Evolutionary conservation across 2,113 vertebrate genomes (phyloP), one percentile per base, ranked within the genome.

Genomic region (Centropus bengalensis): DNA sequence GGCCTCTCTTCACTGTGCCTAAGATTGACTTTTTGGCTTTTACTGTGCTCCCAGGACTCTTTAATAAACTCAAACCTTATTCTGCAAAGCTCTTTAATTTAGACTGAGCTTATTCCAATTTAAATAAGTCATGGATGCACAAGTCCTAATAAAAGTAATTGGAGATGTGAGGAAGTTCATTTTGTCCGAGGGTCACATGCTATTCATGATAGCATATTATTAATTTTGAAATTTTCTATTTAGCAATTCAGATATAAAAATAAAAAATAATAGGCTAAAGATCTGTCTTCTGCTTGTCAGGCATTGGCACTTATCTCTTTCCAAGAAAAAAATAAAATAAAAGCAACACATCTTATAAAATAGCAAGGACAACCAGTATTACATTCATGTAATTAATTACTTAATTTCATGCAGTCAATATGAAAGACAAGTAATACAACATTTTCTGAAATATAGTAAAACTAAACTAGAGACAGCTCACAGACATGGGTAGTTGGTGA

Each of bases 401-500:
- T 76, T 76, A 82, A 85, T 92, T 79, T 54, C 42, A 33, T 4
- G 12, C 30, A 64, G 60, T 80, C 55, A 69, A 15, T 86, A 58
- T 79, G 63, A 93, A 80, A 0, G 1, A 42, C 20, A 62, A 79
- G 68, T 59, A 91, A 88, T 70, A 67, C 47, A 82, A 67, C 56
- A 63, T 93, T 91, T 96, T 76, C 68, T 89, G 77, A 91, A 45
- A 63, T 70, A 11, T 82, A 94, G 89, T 80, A 83, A 93, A 94
- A 56, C 68, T 55, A 51, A 94, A 45, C 62, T 71, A 56, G 82
- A 52, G 64, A 16, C 79, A 89, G 1, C 93, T 93, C 88, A 94
- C 93, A 95, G 89, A 67, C 68, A 79, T 3, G 67, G 94, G 91
- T 94, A 96, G 94, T 96, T 93, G 87, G 91, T 95, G 93, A 95